Percentiles rank a stretch among this genome's conserved stretches.
phyloP scores from a whole-genome alignment of 2,113 vertebrate genomes.

The Chroicocephalus ridibundus region DNA sequence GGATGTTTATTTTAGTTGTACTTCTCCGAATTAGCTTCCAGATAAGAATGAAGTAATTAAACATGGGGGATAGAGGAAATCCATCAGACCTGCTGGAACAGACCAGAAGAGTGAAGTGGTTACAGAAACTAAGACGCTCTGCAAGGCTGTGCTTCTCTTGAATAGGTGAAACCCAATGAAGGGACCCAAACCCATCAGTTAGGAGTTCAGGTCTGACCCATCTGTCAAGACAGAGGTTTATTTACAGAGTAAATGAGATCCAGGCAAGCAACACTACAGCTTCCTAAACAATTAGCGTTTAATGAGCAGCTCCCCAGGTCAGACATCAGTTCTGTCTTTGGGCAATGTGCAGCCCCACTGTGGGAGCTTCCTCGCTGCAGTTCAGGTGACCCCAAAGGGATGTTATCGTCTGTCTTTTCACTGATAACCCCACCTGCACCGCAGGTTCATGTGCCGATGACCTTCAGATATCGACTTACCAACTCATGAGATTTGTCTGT shows the following conservation, averaged over 20 bases:
- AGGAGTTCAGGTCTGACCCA: not conserved
- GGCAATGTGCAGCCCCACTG: fast-evolving
- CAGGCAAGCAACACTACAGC: not conserved
- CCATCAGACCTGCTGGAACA: not conserved
- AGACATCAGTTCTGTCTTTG: not conserved
- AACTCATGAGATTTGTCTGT: not conserved
- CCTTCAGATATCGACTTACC: not conserved
- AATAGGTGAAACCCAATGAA: fast-evolving
- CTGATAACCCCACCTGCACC: not conserved
- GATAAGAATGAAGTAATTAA: not conserved
- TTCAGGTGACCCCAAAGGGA: not conserved
- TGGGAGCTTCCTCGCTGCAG: fast-evolving
- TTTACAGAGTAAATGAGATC: not conserved
- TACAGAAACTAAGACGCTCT: not conserved
- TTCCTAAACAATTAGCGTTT: not conserved
- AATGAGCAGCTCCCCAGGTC: not conserved
- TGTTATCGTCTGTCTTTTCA: not conserved
- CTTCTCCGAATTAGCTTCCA: not conserved
- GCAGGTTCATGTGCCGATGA: not conserved
- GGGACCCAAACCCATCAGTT: fast-evolving
- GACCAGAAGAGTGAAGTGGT: not conserved
- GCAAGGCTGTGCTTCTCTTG: not conserved
- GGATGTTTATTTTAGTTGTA: not conserved
- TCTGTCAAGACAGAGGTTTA: not conserved
- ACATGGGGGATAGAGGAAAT: not conserved